These are phyloP conservation scores for Auanema sp. DNA, from an alignment of 2,888 invertebrate species.

Conservation along the genomic window DNA sequence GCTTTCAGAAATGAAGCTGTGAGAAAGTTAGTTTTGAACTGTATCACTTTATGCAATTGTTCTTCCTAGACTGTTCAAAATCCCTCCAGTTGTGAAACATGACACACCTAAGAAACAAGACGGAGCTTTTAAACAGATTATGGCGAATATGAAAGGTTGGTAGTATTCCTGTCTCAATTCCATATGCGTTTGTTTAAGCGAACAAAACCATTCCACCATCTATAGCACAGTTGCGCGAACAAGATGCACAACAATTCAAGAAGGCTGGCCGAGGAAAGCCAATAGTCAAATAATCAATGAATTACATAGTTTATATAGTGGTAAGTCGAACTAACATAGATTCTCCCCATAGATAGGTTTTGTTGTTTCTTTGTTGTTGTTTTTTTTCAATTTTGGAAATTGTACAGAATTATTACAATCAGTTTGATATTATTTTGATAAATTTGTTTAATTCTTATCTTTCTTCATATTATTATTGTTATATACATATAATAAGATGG, in stretches of 20 bases:
- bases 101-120: conserved; percentile 11
- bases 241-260: conserved; percentile 53
- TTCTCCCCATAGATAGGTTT: background rate
- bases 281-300: conserved; percentile 18
- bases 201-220: conserved; percentile 48
- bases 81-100: conserved; percentile 34
- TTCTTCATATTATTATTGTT: too few relatives aligned
- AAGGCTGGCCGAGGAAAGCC: conserved; percentile 59
- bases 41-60: conserved; percentile 22
- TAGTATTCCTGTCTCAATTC: background rate
- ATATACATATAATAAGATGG: too few relatives aligned
- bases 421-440: too few relatives aligned
- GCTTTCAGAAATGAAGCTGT: conserved; percentile 47
- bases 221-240: conserved; percentile 41
- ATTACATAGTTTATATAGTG: too few relatives aligned
- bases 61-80: conserved; percentile 27
- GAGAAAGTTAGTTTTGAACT: conserved; percentile 41
- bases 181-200: conserved; percentile 21
- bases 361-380: background rate
- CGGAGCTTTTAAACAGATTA: conserved; percentile 27
- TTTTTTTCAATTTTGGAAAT: background rate
- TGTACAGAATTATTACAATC: too few relatives aligned
- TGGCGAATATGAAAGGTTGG: conserved; percentile 33
- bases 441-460: too few relatives aligned
- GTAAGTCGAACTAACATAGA: background rate